Evolutionary conservation across 2,113 vertebrate genomes (phyloP), one percentile per base, ranked within the genome.

Genomic region (Lophura nycthemera): DNA sequence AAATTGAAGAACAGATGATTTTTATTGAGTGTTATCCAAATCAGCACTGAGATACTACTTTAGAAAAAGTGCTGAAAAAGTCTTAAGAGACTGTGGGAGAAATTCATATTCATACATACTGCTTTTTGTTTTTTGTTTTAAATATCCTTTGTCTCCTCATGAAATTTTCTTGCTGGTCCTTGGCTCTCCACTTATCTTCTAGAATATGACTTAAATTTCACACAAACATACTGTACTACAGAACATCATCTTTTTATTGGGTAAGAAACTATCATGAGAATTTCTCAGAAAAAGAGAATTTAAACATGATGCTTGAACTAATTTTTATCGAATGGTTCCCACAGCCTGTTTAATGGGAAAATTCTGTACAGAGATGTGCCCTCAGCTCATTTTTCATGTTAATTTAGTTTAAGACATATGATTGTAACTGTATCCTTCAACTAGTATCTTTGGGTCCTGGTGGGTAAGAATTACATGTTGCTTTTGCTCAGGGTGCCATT

Each of bases 241-340:
- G 83, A 83, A 83, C 34, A 78, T 47, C 79, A 30, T 81, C 88
- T 87, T 94, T 94, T 82, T 75, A 64, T 54, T 47, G 54, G 32
- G 32, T 64, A 56, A 83, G 64, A 88, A 84, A 65, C 83, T 69
- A 59, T 48, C 12, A 3, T 72, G 86, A 92, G 88, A 90, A 81
- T 93, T 95, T 71, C 65, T 38, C 38, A 48, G 47, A 85, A 75
- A 63, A 86, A 54, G 48, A 77, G 80, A 96, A 88, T 75, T 86
- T 89, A 84, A 89, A 74, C n/a, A 71, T 80, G 36, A 30, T 2
- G 4, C 27, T 94, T 88, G 45, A 7, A 11, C 29, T 59, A 2
- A 60, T 88, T 86, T 19, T 1, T 82, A 65, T n/a, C 82, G 63
- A 94, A 88, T 82, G 57, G n/a, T 36, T 91, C 70, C 70, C 71